Evolutionary conservation across 2,113 vertebrate species (phyloP).

Genomic region (Trachemys scripta): DNA sequence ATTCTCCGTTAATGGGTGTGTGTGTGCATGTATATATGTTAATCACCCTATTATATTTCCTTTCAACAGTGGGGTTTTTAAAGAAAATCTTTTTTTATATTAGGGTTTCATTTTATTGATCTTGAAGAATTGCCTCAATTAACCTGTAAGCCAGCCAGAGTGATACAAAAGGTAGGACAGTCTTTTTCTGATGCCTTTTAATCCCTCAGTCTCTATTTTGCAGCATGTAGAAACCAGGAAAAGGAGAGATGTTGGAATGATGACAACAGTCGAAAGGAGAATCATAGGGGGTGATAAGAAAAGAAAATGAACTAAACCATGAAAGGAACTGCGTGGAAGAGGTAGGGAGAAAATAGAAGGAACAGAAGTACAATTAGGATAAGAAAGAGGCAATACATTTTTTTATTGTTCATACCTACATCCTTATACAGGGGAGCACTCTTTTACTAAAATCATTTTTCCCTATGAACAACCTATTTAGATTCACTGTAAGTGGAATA

Average conservation of each 20-base stretch:
- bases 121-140: background rate
- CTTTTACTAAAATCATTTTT: background rate
- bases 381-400: background rate
- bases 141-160: background rate
- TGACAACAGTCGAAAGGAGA: background rate
- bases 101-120: background rate
- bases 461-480: background rate
- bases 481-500: background rate
- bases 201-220: background rate
- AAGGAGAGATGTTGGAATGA: background rate
- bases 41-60: background rate
- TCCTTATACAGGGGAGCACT: background rate
- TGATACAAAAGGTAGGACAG: background rate
- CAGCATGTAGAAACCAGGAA: background rate
- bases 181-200: background rate
- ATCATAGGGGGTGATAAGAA: background rate
- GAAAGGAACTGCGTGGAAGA: background rate
- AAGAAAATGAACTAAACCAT: background rate
- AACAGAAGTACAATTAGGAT: background rate
- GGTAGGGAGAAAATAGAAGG: background rate
- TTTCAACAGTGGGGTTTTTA: background rate
- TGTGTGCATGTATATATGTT: background rate
- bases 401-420: background rate
- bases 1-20: rapidly evolving
- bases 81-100: background rate